Evolutionary conservation across 2,888 invertebrate genomes (phyloP).

Genomic region (Elegia similella): DNA sequence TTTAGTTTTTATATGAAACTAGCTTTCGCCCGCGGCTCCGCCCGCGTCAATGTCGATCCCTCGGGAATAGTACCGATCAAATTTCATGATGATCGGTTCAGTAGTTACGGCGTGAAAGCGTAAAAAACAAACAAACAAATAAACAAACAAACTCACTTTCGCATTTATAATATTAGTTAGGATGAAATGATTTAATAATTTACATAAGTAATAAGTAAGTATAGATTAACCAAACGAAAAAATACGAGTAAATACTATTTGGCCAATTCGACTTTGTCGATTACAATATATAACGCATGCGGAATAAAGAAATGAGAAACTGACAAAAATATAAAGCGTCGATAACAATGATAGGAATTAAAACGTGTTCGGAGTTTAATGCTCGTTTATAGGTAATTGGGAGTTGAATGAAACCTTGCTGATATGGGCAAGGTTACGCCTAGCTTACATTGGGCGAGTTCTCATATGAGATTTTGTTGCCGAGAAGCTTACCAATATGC

Average conservation of each 20-base stretch:
- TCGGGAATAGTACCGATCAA: no score
- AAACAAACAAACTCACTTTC: no score
- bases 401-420: slow-evolving; percentile 33
- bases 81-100: no score
- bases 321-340: slow-evolving; percentile 1
- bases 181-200: no score
- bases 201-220: no score
- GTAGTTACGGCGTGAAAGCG: no score
- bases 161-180: no score
- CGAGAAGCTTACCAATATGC: slow-evolving; percentile 19
- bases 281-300: background rate
- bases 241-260: background rate
- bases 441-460: background rate
- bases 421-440: slow-evolving; percentile 27
- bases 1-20: no score
- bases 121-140: no score
- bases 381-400: slow-evolving; percentile 17
- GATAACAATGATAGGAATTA: slow-evolving; percentile 12
- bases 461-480: background rate
- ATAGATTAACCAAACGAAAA: no score
- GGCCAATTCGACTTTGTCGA: background rate
- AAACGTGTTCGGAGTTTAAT: slow-evolving; percentile 14
- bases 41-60: no score
- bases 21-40: no score
- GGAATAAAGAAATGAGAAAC: slow-evolving; percentile 2